Evolutionary conservation across 2,888 invertebrate genomes (phyloP), one percentile per base, ranked within the genome.

Genomic region (Euproctis similis): DNA sequence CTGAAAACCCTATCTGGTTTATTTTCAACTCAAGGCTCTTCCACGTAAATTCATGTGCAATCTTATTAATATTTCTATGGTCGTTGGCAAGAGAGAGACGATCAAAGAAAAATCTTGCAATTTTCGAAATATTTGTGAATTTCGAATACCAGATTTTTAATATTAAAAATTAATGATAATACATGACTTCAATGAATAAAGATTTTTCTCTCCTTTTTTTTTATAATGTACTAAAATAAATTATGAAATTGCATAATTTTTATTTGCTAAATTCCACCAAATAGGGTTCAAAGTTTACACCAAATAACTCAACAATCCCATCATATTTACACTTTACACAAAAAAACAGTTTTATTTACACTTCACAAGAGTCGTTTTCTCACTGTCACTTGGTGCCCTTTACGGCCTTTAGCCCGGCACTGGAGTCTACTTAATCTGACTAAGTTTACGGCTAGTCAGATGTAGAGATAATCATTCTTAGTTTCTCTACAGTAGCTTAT

Each of bases 391-490:
- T 55, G 53, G 42, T 54, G 50, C 53, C 49, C 31, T 40, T 42
- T 53, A 23, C 43, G 48, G 34, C 49, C 51, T 46, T 45, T 56
- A 38, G 45, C 49, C 36, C 42, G 42, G 40, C 48, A 48, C 39
- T 53, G 46, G 38, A 53, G 40, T 41, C 39, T 30, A 32, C 41
- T 53, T 26, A 63, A 31, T 38, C 58, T 51, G 37, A 54, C 41
- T 32, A 64, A 40, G 29, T 49, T 38, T 29, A 56, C 46, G 36
- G 63, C 64, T 64, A 71, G 67, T 80, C 81, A 84, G 52, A 84
- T 84, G 51, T 84, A 84, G 2, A 84, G 60, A 35, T 82, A 84
- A 53, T 84, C 82, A 49, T 81, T 82, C 54, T 82, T 81, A 13
- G 74, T 75, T 47, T 81, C 74, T 43, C 69, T 67, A 47, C 80